Evolutionary conservation across 2,113 vertebrate genomes (phyloP).

Genomic region (Plotosus lineatus): DNA sequence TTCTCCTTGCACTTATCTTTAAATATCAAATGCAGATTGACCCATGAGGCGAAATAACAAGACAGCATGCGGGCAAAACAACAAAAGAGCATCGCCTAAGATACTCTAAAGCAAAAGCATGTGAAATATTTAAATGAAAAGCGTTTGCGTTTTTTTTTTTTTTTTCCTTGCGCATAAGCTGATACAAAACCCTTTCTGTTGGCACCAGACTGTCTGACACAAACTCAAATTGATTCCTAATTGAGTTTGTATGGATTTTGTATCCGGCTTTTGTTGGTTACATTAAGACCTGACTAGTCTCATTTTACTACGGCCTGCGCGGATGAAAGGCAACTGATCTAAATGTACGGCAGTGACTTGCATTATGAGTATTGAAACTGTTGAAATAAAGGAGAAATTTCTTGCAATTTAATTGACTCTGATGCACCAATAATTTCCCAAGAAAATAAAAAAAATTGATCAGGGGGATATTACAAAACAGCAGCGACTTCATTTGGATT

Average conservation of each 20-base stretch:
- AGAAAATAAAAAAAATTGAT: conserved; percentile 5
- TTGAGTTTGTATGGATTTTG: conserved; percentile 81
- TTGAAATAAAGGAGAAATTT: conserved; percentile 25
- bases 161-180: conserved; percentile 80
- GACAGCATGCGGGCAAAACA: conserved; percentile 55
- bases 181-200: conserved; percentile 83
- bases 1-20: conserved; percentile 30
- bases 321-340: conserved; percentile 70
- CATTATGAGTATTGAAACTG: conserved; percentile 44
- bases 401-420: conserved; percentile 29
- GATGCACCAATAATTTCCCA: neutral
- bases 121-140: conserved; percentile 82
- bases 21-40: conserved; percentile 34
- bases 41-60: conserved; percentile 42
- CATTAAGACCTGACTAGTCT: conserved; percentile 80
- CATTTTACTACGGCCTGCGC: conserved; percentile 76
- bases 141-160: conserved; percentile 74
- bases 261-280: conserved; percentile 79
- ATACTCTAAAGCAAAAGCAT: conserved; percentile 76
- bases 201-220: conserved; percentile 84
- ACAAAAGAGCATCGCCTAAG: conserved; percentile 73
- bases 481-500: neutral
- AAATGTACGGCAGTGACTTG: conserved; percentile 43
- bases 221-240: conserved; percentile 84
- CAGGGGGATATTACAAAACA: conserved; percentile 13